These are phyloP conservation scores for Ceratosolen solmsi DNA, from an alignment of 1,140 invertebrate genomes.

Conservation along the genomic window DNA sequence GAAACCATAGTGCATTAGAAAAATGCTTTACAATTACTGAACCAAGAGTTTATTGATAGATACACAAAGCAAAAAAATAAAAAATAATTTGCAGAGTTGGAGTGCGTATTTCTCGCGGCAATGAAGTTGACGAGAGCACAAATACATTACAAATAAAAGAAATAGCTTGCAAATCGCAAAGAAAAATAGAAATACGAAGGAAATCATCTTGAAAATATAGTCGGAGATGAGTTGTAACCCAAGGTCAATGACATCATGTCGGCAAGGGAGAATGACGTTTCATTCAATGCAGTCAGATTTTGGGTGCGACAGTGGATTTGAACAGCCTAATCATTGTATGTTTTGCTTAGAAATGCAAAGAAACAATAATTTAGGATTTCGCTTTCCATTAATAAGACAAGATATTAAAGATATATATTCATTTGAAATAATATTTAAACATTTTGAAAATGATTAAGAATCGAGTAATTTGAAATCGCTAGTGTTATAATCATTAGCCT, in stretches of 20 bases:
- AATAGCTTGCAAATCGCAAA: background rate
- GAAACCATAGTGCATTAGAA: no score
- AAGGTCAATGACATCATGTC: slow-evolving; percentile 10
- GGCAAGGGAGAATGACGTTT: background rate
- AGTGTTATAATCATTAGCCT: no score
- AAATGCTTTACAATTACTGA: no score
- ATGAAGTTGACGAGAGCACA: background rate
- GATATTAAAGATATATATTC: no score
- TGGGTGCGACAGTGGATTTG: background rate
- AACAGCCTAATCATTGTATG: background rate
- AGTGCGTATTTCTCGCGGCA: background rate
- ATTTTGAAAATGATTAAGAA: no score
- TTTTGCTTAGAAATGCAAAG: no score
- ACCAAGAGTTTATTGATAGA: no score
- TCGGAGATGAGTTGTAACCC: slow-evolving; percentile 23
- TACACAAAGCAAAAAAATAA: background rate
- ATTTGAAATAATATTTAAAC: no score
- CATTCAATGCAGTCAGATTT: background rate
- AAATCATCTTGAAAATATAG: background rate
- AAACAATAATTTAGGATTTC: no score
- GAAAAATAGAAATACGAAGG: background rate
- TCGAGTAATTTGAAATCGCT: no score
- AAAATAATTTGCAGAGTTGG: background rate
- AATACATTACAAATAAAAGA: background rate
- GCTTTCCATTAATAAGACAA: no score